Base-by-base conservation (phyloP, 2,113 vertebrate species). In the Saccopteryx bilineata region DNA sequence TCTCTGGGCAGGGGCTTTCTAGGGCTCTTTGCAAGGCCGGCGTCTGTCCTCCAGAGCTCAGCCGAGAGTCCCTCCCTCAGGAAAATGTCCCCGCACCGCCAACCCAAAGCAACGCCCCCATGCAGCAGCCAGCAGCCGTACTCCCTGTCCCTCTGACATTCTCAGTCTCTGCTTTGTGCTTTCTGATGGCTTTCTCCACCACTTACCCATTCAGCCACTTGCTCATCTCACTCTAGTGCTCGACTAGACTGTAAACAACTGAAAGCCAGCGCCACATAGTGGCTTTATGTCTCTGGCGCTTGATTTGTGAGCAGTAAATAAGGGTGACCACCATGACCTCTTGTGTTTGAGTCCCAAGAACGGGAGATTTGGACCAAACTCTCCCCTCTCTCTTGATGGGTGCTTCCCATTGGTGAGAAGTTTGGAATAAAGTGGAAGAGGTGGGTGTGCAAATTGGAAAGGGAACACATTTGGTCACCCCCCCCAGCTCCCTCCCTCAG, bases 391-490 rank as follows among this genome's bases (percentile, higher is more conserved):
- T 80, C 52, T 21, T 60, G 18, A 24, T 23, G 56, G 71, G 61
- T 2, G 18, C 28, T 50, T 90, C 46, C 19, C 0, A 11, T 8
- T 39, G 26, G 9, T 58, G 82, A 72, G 14, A 66, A 50, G 61
- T 33, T 23, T 63, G 72, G 54, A 28, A 58, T 63, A 76, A 19
- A n/a, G 71, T 18, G 0, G 48, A 79, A 61, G 24, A 12, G 33
- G 46, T 39, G 17, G 31, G 8, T 24, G n/a, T 18, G 9, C 60
- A 50, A 56, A 24, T 50, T n/a, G 28, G 60, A 54, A 75, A 65
- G 61, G 14, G 8, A 28, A 18, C 1, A 0, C 2, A 0, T 65
- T 28, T 54, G 17, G 15, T 39, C 56, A 7, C 26, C 68, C 86
- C 68, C 86, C 69, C 46, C 56, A 48, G 26, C 5, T 17, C 26